Percentiles rank a stretch among this genome's conserved stretches.
Evolutionary conservation across 2,797 vertebrate species (phyloP).

Genomic region (Diglossa cyanea): DNA sequence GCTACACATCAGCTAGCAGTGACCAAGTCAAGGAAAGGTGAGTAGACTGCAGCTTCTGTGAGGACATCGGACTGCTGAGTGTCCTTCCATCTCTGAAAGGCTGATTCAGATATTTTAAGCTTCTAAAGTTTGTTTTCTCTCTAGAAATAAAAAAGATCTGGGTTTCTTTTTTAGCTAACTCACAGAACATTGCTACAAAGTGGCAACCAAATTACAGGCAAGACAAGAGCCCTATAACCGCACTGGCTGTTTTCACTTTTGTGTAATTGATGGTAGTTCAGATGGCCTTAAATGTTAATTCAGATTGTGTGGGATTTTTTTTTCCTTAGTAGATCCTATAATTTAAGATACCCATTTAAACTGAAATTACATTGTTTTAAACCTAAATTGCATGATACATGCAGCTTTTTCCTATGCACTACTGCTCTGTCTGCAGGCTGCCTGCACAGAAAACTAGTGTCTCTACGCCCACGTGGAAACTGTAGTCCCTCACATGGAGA

Average conservation of each 20-base stretch:
- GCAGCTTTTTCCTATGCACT: neutral
- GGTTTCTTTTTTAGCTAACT: slow-evolving; percentile 8
- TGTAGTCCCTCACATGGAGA: neutral
- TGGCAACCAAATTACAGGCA: slow-evolving; percentile 31
- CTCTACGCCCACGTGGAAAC: neutral
- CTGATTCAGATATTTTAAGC: neutral
- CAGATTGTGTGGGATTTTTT: neutral
- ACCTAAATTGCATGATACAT: slow-evolving; percentile 40
- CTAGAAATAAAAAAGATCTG: neutral
- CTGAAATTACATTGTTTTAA: slow-evolving; percentile 46
- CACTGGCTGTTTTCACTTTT: slow-evolving; percentile 36
- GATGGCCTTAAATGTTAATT: slow-evolving; percentile 14
- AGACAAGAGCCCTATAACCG: neutral
- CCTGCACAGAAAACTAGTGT: neutral
- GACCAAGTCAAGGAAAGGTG: slow-evolving; percentile 77
- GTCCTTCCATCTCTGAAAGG: neutral
- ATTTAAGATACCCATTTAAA: slow-evolving; percentile 55
- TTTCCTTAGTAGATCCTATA: neutral
- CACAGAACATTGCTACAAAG: neutral
- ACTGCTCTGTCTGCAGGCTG: neutral
- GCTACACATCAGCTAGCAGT: slow-evolving; percentile 70
- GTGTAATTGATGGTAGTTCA: neutral
- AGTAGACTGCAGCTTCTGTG: neutral
- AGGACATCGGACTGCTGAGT: neutral
- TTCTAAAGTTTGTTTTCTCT: neutral